A percentile compares a stretch with the other conserved stretches of the same genome.
phyloP scores from a whole-genome alignment of 2,113 vertebrate genomes.

The Lates calcarifer region DNA sequence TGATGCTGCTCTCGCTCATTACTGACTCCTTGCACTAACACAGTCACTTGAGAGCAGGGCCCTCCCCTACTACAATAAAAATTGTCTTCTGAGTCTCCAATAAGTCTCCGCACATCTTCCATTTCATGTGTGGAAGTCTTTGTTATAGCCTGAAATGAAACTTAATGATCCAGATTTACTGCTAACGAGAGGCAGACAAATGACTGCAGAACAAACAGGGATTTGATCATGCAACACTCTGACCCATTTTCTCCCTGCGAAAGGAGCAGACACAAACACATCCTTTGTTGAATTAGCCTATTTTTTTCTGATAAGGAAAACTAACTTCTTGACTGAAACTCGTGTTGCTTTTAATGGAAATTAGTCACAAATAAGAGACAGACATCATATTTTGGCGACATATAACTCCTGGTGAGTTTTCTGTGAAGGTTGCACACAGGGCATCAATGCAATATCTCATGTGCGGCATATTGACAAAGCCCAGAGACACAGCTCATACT shows the following conservation, averaged over 20 bases:
- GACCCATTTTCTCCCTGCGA: slow-evolving; percentile 62
- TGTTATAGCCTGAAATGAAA: slow-evolving; percentile 69
- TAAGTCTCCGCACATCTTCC: slow-evolving; percentile 46
- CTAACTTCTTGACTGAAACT: slow-evolving; percentile 40
- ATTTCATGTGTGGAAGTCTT: slow-evolving; percentile 66
- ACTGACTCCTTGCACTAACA: slow-evolving; percentile 58
- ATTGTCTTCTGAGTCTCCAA: slow-evolving; percentile 45
- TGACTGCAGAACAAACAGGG: slow-evolving; percentile 64
- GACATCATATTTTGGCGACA: background rate
- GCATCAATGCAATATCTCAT: slow-evolving; percentile 6
- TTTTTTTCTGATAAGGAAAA: slow-evolving; percentile 55
- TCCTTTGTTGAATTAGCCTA: slow-evolving; percentile 51
- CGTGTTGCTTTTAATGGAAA: slow-evolving; percentile 1
- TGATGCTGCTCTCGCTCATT: slow-evolving; percentile 71
- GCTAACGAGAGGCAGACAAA: slow-evolving; percentile 77
- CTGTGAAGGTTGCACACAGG: slow-evolving; percentile 13
- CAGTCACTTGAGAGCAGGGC: slow-evolving; percentile 39
- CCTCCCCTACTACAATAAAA: slow-evolving; percentile 40
- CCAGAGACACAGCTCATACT: slow-evolving; percentile 30
- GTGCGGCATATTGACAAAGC: slow-evolving; percentile 34
- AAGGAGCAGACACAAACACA: slow-evolving; percentile 52
- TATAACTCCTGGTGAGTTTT: slow-evolving; percentile 8
- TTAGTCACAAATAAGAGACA: slow-evolving; percentile 4
- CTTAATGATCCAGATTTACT: slow-evolving; percentile 73
- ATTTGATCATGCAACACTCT: slow-evolving; percentile 60